Conservation (phyloP, 30 jellyfish, hydroid and myxozoan species). For the Aurelia sp. region DNA sequence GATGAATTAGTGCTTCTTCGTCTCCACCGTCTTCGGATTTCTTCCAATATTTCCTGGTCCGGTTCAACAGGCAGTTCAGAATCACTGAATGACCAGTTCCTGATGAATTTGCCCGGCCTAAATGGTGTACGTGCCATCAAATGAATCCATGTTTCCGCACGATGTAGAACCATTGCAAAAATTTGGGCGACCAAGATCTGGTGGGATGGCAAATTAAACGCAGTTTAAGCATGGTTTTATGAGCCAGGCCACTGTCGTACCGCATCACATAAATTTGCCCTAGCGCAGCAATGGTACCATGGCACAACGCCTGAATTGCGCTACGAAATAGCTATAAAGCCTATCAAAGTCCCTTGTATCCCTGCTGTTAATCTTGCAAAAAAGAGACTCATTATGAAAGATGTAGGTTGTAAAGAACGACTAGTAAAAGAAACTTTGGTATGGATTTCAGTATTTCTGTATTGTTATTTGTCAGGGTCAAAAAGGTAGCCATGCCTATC, state of each 20-base stretch:
- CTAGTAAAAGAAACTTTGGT: too few relatives aligned
- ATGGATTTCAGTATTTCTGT: too few relatives aligned
- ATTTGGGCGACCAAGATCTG: slow-evolving; percentile 68
- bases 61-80: slow-evolving; percentile 93
- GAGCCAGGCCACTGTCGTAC: background rate
- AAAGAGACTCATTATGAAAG: too few relatives aligned
- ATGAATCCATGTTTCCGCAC: slow-evolving; percentile 87
- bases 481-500: too few relatives aligned
- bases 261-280: background rate
- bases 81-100: slow-evolving; percentile 94
- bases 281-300: background rate
- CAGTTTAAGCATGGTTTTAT: background rate
- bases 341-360: too few relatives aligned
- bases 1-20: background rate
- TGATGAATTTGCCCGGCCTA: slow-evolving; percentile 87
- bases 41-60: slow-evolving; percentile 71
- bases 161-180: slow-evolving; percentile 71
- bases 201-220: background rate
- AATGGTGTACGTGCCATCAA: slow-evolving; percentile 91
- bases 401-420: too few relatives aligned
- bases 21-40: slow-evolving; percentile 67
- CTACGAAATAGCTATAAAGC: too few relatives aligned
- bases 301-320: background rate
- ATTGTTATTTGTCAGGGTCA: too few relatives aligned
- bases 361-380: too few relatives aligned